Conservation (phyloP, 2,797 vertebrate genomes). For the Myripristis jacobus region DNA sequence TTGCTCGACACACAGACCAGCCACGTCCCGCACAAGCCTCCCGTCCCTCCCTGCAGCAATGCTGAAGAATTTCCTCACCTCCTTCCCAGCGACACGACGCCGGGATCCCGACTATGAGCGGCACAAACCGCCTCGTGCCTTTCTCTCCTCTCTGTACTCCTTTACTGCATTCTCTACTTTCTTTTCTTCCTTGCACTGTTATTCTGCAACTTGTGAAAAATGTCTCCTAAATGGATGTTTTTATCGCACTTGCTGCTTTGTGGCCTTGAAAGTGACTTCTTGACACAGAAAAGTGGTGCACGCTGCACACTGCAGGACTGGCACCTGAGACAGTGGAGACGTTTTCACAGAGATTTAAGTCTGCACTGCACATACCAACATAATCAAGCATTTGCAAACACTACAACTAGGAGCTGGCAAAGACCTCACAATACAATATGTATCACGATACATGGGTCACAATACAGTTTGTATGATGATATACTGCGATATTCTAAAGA, state of each 20-base stretch:
- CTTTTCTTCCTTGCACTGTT: conserved; percentile 6
- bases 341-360: conserved; percentile 31
- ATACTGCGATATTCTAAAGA: no score
- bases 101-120: conserved; percentile 14
- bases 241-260: conserved; percentile 67
- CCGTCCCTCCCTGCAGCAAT: conserved; percentile 45
- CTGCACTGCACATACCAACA: neutral
- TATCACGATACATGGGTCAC: no score
- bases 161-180: neutral
- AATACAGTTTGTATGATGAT: no score
- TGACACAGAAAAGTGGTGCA: conserved; percentile 37
- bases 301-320: conserved; percentile 14
- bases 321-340: conserved; percentile 48
- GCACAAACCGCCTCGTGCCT: neutral
- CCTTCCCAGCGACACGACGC: conserved; percentile 13
- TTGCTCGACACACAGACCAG: conserved; percentile 60
- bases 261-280: conserved; percentile 29
- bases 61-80: conserved; percentile 54
- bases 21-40: conserved; percentile 55
- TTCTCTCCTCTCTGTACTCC: neutral
- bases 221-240: conserved; percentile 32
- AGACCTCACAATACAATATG: no score
- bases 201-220: conserved; percentile 46
- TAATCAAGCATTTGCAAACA: conserved; percentile 6
- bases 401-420: no score